Percentiles rank a stretch among this genome's conserved stretches.
Evolutionary conservation across 2,797 vertebrate species (phyloP).

Genomic region (Tangara arthus): DNA sequence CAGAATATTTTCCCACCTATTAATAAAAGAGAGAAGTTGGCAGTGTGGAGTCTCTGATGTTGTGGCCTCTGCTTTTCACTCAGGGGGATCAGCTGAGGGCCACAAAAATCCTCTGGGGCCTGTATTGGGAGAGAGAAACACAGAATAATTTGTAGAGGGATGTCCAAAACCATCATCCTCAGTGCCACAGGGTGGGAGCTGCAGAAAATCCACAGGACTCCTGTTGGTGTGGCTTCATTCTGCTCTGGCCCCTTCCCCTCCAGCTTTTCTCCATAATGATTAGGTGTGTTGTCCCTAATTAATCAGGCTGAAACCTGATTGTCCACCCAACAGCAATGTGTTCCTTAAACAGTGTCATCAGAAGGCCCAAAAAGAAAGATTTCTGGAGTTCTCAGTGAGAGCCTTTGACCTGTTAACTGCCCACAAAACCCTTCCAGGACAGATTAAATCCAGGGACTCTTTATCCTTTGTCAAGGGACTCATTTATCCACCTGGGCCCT

Average conservation of each 20-base stretch:
- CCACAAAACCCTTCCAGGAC: background rate
- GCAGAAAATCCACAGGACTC: fast-evolving
- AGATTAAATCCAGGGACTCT: background rate
- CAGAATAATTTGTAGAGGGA: background rate
- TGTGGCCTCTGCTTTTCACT: background rate
- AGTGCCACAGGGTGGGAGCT: background rate
- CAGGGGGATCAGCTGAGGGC: background rate
- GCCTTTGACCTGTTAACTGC: background rate
- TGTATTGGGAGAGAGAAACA: background rate
- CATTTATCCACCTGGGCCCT: background rate
- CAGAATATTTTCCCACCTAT: background rate
- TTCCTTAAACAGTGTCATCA: background rate
- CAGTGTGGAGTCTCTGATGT: background rate
- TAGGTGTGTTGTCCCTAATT: background rate
- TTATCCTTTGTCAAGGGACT: background rate
- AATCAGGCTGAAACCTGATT: background rate
- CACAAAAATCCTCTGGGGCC: background rate
- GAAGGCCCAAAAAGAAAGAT: background rate
- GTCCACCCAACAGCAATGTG: background rate
- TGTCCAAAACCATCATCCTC: background rate
- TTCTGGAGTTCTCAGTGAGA: background rate
- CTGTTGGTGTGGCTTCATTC: background rate
- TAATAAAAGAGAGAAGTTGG: background rate
- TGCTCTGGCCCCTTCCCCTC: background rate
- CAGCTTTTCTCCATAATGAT: background rate